Base-by-base conservation (phyloP, 2,888 invertebrate genomes). In the Taphrorychus bicolor region DNA sequence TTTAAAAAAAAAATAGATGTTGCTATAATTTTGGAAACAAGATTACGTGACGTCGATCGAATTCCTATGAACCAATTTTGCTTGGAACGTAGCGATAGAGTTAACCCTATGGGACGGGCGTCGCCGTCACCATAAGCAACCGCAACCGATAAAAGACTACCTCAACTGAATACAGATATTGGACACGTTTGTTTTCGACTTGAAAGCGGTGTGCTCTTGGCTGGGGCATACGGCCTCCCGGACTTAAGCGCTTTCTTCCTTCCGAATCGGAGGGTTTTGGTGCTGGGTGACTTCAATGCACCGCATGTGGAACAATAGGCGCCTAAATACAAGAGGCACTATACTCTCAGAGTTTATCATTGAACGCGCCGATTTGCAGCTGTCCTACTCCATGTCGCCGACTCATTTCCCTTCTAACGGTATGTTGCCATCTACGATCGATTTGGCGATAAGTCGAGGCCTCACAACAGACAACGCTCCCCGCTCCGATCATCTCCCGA, bases 221-320 rank as follows among this genome's bases (percentile, higher is more conserved):
- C 7, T 11, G 54, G 54, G 5, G 32, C 7, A n/a, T 54, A 54
- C 17, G 32, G 14, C 7, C 9, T n/a, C 4, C 54, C 54, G 22
- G 57, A 57, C 14, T 11, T 57, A 3, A 22, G 18, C 17, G 19
- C 17, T 3, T 18, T 57, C 11, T 17, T 57, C n/a, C 57, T 41
- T 7, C 5, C 14, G 3, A 41, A 19, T 41, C 7, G 5, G 2
- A 19, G 57, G 7, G 32, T 41, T 4, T 14, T 57, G 9, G 3
- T 19, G 4, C 42, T 57, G 9, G 57, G 57, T 11, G 57, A 57
- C 19, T 17, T 57, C 4, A 57, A 57, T 16, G 57, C 40, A 57
- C 21, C 3, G 16, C 17, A n/a, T 19, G 11, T 57, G 57, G 57
- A 32, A 57, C 14, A 57, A 57, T 14, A 45, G 16, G 14, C 45